Evolutionary conservation across 2,113 vertebrate species (phyloP).

Genomic region (Aegypius monachus): DNA sequence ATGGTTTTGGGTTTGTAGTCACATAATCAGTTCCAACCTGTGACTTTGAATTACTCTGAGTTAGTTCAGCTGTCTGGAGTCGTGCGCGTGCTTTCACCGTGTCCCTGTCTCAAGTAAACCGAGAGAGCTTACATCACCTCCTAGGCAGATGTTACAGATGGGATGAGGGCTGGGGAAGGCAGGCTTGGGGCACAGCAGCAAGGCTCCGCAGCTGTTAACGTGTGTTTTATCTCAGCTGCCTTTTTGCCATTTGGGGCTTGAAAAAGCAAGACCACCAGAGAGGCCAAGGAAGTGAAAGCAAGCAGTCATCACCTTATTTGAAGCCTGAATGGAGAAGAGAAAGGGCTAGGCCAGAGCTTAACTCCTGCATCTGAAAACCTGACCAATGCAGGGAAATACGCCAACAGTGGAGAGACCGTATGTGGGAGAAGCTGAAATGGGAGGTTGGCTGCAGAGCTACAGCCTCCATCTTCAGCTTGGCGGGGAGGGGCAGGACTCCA

Average conservation of each 20-base stretch:
- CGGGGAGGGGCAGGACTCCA: too few relatives aligned
- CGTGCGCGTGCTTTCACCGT: fast-evolving
- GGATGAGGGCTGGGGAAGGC: not conserved
- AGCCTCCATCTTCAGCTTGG: fast-evolving
- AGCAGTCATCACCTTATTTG: not conserved
- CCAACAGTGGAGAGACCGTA: fast-evolving
- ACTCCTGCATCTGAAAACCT: not conserved
- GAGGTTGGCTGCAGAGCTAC: not conserved
- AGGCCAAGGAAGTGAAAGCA: not conserved
- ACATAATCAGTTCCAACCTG: not conserved
- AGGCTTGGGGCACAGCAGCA: not conserved
- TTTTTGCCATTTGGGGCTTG: not conserved
- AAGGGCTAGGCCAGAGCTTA: not conserved
- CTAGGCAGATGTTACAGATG: not conserved
- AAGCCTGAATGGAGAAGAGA: not conserved
- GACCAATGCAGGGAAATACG: fast-evolving
- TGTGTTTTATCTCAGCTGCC: not conserved
- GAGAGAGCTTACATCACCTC: not conserved
- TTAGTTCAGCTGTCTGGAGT: not conserved
- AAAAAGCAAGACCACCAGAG: not conserved
- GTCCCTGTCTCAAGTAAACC: not conserved
- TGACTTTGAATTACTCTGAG: not conserved
- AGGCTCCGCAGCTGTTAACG: not conserved
- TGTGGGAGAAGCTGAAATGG: not conserved
- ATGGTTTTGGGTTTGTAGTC: not conserved